phyloP scores from a whole-genome alignment of 2,113 vertebrate species.

The Panthera tigris region DNA sequence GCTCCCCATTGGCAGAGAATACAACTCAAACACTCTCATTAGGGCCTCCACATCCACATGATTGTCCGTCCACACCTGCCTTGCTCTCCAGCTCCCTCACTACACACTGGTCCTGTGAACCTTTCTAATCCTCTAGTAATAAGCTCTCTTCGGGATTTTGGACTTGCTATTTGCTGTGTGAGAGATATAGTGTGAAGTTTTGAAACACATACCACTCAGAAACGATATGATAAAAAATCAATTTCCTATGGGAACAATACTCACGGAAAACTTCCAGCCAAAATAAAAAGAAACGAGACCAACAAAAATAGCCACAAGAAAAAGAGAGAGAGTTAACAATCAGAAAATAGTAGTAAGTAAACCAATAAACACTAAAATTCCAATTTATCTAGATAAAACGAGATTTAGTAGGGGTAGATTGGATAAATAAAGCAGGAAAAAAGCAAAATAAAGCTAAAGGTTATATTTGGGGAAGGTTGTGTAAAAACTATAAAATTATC shows the following conservation, averaged over 20 bases:
- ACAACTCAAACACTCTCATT: too few species aligned
- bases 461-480: neutral
- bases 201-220: neutral
- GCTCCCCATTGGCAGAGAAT: neutral
- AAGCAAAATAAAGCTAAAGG: neutral
- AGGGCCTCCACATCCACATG: too few species aligned
- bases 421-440: neutral
- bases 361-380: neutral
- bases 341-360: neutral
- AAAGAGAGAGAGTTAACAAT: neutral
- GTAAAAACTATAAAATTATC: neutral
- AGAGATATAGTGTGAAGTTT: neutral
- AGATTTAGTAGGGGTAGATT: neutral
- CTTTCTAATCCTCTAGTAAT: neutral
- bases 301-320: neutral
- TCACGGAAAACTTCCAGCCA: neutral
- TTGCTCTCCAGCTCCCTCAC: neutral
- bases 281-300: neutral
- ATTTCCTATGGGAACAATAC: neutral
- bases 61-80: neutral
- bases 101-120: neutral
- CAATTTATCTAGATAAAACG: neutral
- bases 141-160: neutral
- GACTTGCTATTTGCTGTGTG: neutral
- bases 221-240: neutral